Conservation (phyloP, 2,797 vertebrate genomes). For the Enteromius fasciolatus region DNA sequence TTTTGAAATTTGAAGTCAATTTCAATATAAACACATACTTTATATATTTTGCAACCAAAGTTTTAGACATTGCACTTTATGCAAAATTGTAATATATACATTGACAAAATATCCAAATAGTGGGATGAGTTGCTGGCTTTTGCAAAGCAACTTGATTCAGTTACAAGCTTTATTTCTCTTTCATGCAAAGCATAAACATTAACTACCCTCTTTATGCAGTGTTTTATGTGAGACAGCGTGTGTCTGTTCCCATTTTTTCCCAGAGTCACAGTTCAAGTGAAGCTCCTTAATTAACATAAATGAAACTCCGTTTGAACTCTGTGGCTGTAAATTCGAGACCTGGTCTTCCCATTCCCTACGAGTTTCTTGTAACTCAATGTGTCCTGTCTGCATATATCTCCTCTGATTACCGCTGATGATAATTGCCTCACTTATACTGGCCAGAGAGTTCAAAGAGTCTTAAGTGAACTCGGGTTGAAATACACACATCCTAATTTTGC, state of each 20-base stretch:
- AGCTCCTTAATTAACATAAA: constrained; percentile 32
- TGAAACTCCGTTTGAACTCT: constrained; percentile 34
- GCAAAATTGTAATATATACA: not conserved
- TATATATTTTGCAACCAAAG: not conserved
- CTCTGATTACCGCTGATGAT: constrained; percentile 22
- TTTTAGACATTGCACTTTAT: not conserved
- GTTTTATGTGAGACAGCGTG: not conserved
- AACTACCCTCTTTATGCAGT: not conserved
- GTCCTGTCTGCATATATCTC: constrained; percentile 16
- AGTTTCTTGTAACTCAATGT: constrained; percentile 29
- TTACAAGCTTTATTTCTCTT: not conserved
- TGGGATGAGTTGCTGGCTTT: not conserved
- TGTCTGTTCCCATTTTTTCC: constrained; percentile 29
- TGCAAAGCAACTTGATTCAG: not conserved
- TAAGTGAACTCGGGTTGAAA: constrained; percentile 13
- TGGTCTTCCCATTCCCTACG: not conserved
- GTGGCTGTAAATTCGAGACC: constrained; percentile 53
- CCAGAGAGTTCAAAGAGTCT: constrained; percentile 5
- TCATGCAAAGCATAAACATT: not conserved
- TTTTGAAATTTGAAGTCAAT: not conserved
- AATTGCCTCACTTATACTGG: constrained; percentile 23
- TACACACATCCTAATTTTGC: not conserved
- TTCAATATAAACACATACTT: not conserved
- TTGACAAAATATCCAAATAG: not conserved
- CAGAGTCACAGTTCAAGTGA: constrained; percentile 1